Evolutionary conservation across 2,888 invertebrate species (phyloP).

Genomic region (Oxycera nigricornis): DNA sequence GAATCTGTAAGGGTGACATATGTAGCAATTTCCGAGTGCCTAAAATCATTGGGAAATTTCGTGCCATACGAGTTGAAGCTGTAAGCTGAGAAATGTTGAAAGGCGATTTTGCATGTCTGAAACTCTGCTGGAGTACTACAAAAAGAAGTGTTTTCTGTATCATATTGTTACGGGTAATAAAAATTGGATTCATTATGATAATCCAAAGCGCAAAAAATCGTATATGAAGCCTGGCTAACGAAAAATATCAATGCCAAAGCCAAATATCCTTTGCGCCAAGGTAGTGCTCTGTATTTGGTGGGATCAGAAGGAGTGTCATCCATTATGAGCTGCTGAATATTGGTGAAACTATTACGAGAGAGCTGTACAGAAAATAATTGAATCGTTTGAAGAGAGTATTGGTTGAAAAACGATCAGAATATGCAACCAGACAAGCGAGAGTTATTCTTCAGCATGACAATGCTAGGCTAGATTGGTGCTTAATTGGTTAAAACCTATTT

Average conservation of each 20-base stretch:
- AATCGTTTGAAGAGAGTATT: neutral
- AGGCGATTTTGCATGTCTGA: conserved; percentile 39
- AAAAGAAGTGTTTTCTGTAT: conserved; percentile 13
- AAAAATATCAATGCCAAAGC: conserved; percentile 18
- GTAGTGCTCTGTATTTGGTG: conserved; percentile 13
- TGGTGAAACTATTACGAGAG: neutral
- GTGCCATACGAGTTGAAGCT: conserved; percentile 42
- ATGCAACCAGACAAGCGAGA: neutral
- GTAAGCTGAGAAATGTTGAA: conserved; percentile 43
- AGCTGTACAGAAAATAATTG: neutral
- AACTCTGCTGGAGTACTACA: conserved; percentile 31
- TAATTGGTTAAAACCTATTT: conserved; percentile 30
- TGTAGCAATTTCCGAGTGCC: no score
- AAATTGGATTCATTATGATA: conserved; percentile 28
- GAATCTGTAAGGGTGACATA: no score
- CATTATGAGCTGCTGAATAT: neutral
- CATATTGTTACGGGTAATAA: conserved; percentile 10
- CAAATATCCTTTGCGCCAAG: conserved; percentile 33
- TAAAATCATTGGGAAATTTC: no score
- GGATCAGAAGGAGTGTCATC: neutral
- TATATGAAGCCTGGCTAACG: conserved; percentile 30
- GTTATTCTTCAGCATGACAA: neutral
- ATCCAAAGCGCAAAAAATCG: conserved; percentile 35
- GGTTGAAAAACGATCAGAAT: neutral
- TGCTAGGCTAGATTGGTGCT: neutral